Conservation (phyloP, 2,113 vertebrate genomes). For the Chionomys nivalis region DNA sequence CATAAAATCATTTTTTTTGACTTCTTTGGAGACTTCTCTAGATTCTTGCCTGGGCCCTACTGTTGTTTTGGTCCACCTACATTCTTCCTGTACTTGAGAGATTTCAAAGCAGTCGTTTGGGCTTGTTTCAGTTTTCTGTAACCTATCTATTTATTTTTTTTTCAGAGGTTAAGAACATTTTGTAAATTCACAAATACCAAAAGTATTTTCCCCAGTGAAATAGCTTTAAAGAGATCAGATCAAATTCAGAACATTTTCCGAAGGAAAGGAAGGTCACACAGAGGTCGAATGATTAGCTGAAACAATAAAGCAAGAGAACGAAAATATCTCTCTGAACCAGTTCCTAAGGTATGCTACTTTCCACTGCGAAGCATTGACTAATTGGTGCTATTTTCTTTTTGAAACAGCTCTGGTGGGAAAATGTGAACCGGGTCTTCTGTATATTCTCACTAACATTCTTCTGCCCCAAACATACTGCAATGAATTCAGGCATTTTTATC, state of each 20-base stretch:
- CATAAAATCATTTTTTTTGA: conserved; percentile 60
- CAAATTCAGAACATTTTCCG: conserved; percentile 40
- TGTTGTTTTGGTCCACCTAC: conserved; percentile 45
- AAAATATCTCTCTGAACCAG: conserved; percentile 41
- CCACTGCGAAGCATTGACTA: conserved; percentile 9
- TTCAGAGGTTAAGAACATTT: conserved; percentile 67
- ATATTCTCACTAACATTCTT: conserved; percentile 16
- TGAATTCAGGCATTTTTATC: background rate
- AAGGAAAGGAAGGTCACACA: conserved; percentile 59
- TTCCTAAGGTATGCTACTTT: conserved; percentile 6
- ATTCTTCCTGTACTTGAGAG: conserved; percentile 60
- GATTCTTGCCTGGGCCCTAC: background rate
- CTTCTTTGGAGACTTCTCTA: conserved; percentile 33
- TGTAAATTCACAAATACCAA: conserved; percentile 66
- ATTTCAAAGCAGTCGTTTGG: conserved; percentile 64
- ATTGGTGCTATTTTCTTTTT: background rate
- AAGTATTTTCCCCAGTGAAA: conserved; percentile 61
- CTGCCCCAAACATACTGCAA: background rate
- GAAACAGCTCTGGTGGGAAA: conserved; percentile 10
- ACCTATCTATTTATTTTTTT: conserved; percentile 56
- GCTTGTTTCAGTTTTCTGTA: conserved; percentile 68
- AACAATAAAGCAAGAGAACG: conserved; percentile 51
- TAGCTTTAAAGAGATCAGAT: conserved; percentile 54
- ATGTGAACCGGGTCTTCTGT: background rate
- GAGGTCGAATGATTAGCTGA: conserved; percentile 62